Percentiles rank a stretch among this genome's conserved stretches.
Evolutionary conservation across 2,797 vertebrate species (phyloP).

Genomic region (Remorina albescens): DNA sequence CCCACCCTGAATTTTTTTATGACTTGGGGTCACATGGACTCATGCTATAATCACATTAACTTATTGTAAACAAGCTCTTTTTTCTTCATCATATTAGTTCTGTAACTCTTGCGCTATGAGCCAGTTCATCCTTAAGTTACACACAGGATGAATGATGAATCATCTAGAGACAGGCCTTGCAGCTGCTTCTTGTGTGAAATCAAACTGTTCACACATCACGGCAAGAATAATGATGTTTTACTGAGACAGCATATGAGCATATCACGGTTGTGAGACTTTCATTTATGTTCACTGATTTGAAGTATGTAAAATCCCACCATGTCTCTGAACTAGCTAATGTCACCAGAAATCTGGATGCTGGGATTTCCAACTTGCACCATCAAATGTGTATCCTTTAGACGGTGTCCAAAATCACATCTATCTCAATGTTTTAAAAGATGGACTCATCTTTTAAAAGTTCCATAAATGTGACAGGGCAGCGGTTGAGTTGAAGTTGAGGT

Average conservation of each 20-base stretch:
- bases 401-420: neutral
- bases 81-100: neutral
- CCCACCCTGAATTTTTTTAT: neutral
- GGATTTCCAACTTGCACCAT: neutral
- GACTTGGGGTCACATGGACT: neutral
- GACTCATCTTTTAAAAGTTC: constrained; percentile 13
- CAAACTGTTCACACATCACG: constrained; percentile 3
- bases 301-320: neutral
- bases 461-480: constrained; percentile 1
- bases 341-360: neutral
- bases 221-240: neutral
- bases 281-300: neutral
- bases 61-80: neutral
- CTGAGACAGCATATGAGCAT: neutral
- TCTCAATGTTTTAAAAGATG: too few species aligned
- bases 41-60: neutral
- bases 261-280: neutral
- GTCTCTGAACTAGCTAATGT: neutral
- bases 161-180: constrained; percentile 6
- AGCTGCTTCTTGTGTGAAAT: constrained; percentile 31
- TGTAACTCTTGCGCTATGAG: too few species aligned
- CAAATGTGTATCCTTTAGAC: neutral
- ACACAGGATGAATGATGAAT: neutral
- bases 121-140: neutral
- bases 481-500: constrained; percentile 21